Percentiles rank a stretch among this genome's conserved stretches.
phyloP scores from a whole-genome alignment of 2,888 invertebrate genomes.

The Drosophila prolongata region DNA sequence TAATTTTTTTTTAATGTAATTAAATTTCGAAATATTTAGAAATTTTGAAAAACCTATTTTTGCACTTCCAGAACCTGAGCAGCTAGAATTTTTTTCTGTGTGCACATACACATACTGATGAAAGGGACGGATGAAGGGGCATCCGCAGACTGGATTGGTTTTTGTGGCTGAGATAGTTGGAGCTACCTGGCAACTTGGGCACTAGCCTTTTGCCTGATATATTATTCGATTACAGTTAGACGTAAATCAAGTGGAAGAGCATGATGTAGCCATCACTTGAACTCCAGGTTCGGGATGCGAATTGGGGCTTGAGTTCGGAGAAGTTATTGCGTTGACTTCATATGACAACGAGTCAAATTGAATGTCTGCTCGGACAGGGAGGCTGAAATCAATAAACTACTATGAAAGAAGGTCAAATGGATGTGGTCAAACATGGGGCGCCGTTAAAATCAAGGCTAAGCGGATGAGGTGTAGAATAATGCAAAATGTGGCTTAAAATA shows the following conservation, averaged over 20 bases:
- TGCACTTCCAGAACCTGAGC: too few species aligned
- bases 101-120: not conserved
- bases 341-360: conserved; percentile 37
- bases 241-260: conserved; percentile 77
- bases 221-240: conserved; percentile 78
- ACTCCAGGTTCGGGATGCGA: conserved; percentile 7
- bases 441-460: not conserved
- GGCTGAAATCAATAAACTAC: conserved; percentile 10
- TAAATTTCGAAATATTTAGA: too few species aligned
- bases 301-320: not conserved
- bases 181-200: conserved; percentile 16
- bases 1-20: too few species aligned
- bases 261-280: conserved; percentile 71
- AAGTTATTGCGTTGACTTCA: conserved; percentile 33
- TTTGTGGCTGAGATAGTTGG: conserved; percentile 41
- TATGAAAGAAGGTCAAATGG: conserved; percentile 12
- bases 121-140: conserved; percentile 5
- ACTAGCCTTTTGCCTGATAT: conserved; percentile 65
- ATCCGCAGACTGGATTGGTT: conserved; percentile 34
- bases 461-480: not conserved
- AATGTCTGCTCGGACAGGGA: conserved; percentile 14
- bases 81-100: not conserved
- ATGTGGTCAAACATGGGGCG: not conserved
- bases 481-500: not conserved
- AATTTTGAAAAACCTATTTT: too few species aligned